A percentile compares a stretch with the other conserved stretches of the same genome.
phyloP scores from a whole-genome alignment of 2,888 invertebrate species.

The Macrophya alboannulata region DNA sequence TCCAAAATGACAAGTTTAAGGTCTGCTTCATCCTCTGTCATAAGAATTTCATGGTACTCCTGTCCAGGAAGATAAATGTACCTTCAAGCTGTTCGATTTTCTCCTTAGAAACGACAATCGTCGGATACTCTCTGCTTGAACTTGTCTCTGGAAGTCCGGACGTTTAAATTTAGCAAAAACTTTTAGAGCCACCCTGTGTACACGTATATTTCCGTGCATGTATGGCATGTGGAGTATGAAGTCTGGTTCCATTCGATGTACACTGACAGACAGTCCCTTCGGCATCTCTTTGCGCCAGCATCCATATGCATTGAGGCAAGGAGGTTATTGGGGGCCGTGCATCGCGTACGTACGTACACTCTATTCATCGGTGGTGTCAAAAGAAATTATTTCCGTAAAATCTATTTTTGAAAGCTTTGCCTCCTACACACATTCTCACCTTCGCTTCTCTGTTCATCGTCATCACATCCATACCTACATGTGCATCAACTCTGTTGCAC shows the following conservation, averaged over 20 bases:
- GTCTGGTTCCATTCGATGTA: conserved; percentile 21
- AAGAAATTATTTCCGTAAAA: conserved; percentile 49
- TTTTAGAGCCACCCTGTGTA: not conserved
- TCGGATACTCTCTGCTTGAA: not conserved
- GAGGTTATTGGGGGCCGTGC: conserved; percentile 23
- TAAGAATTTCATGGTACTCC: too few species aligned
- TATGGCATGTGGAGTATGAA: not conserved
- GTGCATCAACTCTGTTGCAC: not conserved
- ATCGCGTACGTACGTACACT: not conserved
- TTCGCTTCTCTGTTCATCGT: not conserved
- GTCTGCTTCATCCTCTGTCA: too few species aligned
- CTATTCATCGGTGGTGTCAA: conserved; percentile 51
- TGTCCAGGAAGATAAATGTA: not conserved
- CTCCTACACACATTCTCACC: not conserved
- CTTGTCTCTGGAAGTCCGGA: not conserved
- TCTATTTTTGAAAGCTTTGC: conserved; percentile 45
- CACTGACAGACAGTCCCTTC: conserved; percentile 21
- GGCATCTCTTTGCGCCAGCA: conserved; percentile 12
- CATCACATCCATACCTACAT: not conserved
- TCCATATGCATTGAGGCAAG: conserved; percentile 39
- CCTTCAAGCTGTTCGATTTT: not conserved
- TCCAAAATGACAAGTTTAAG: too few species aligned
- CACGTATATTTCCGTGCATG: not conserved
- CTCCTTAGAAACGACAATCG: not conserved
- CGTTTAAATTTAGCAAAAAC: not conserved